Percentiles rank a stretch among this genome's conserved stretches.
These are phyloP conservation scores for Nanorana parkeri DNA, from an alignment of 2,113 vertebrate species.

Conservation along the genomic window DNA sequence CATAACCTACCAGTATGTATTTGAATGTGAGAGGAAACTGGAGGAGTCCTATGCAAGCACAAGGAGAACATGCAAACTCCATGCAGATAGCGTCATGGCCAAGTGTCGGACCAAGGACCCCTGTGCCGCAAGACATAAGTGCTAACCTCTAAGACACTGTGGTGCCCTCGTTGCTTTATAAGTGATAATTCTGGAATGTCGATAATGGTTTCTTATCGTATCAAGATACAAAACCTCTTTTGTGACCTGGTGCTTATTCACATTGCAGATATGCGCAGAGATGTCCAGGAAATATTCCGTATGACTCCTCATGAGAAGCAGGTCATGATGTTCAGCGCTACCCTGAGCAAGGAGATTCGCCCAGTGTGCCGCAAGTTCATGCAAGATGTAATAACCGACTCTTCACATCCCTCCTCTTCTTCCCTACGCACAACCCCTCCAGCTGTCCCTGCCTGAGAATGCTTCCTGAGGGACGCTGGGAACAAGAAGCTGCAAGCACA, in stretches of 20 bases:
- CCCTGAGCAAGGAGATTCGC: conserved; percentile 85
- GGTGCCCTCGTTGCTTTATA: no score
- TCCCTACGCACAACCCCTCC: conserved; percentile 46
- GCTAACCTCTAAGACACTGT: no score
- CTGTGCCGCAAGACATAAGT: no score
- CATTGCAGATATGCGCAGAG: conserved; percentile 81
- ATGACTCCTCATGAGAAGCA: conserved; percentile 87
- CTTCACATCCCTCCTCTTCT: conserved; percentile 55
- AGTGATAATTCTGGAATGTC: no score
- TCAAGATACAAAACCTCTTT: background rate
- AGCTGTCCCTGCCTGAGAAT: conserved; percentile 33
- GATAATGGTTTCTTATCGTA: no score
- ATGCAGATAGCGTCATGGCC: no score
- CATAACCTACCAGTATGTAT: no score
- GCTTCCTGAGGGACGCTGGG: conserved; percentile 41
- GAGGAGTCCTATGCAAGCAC: no score
- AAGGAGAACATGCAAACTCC: no score
- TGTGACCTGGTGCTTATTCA: no score
- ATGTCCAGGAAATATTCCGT: conserved; percentile 87
- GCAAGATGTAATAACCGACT: conserved; percentile 83
- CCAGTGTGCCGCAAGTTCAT: conserved; percentile 88
- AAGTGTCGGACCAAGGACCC: no score
- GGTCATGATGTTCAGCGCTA: conserved; percentile 89
- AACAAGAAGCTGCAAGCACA: conserved; percentile 60
- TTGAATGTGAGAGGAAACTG: no score